Conservation (phyloP, 1,140 invertebrate species). For the Leptinotarsa lineolata region DNA sequence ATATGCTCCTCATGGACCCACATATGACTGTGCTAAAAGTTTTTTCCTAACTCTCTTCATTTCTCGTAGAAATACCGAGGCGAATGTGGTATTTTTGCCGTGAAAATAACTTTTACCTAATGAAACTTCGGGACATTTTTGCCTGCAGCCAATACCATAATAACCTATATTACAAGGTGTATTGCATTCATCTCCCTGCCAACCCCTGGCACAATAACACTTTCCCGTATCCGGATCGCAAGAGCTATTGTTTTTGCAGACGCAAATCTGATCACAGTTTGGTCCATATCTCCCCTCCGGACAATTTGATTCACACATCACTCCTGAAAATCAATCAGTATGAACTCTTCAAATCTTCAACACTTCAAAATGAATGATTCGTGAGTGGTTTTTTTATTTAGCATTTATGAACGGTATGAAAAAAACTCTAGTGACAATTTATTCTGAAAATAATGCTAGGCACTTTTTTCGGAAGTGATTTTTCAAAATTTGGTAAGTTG, state of each 20-base stretch:
- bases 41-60: too few relatives aligned
- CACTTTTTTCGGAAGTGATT: too few relatives aligned
- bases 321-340: conserved; percentile 60
- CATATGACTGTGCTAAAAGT: too few relatives aligned
- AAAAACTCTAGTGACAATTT: too few relatives aligned
- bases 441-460: too few relatives aligned
- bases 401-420: too few relatives aligned
- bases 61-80: too few relatives aligned
- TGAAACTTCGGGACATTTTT: conserved; percentile 71
- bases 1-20: too few relatives aligned
- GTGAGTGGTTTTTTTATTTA: too few relatives aligned
- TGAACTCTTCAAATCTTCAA: background rate
- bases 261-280: conserved; percentile 76
- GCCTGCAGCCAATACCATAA: conserved; percentile 82
- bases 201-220: conserved; percentile 85
- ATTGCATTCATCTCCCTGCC: conserved; percentile 77
- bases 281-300: conserved; percentile 76
- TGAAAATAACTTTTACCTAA: conserved; percentile 58
- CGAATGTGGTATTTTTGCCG: too few relatives aligned
- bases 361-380: too few relatives aligned
- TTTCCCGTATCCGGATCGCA: conserved; percentile 79
- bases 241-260: conserved; percentile 84
- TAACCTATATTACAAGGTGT: conserved; percentile 73
- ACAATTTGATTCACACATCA: conserved; percentile 84
- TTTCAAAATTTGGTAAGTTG: too few relatives aligned